Evolutionary conservation across 2,888 invertebrate species (phyloP).

Genomic region (Caenorhabditis uteleia): DNA sequence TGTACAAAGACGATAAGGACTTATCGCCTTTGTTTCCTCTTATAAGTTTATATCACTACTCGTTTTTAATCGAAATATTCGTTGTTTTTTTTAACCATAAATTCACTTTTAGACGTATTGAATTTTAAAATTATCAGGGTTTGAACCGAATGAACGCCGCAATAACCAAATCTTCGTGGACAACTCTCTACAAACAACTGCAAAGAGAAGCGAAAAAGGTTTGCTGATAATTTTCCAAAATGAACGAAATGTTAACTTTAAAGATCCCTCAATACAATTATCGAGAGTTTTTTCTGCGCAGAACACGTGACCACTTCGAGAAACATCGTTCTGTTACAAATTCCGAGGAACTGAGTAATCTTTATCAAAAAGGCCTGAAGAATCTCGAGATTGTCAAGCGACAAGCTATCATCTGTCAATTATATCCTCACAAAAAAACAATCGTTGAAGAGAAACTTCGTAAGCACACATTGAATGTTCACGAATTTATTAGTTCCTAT

Average conservation of each 20-base stretch:
- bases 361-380: slow-evolving; percentile 54
- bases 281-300: slow-evolving; percentile 64
- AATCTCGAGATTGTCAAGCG: slow-evolving; percentile 48
- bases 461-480: slow-evolving; percentile 1
- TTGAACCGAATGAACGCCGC: slow-evolving; percentile 35
- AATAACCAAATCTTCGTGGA: slow-evolving; percentile 55
- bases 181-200: slow-evolving; percentile 64
- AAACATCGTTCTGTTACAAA: slow-evolving; percentile 52
- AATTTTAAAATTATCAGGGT: slow-evolving; percentile 4
- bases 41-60: too few relatives aligned
- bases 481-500: not conserved
- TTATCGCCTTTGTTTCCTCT: too few relatives aligned
- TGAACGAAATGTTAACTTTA: slow-evolving; percentile 15
- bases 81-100: too few relatives aligned
- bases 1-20: too few relatives aligned
- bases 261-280: slow-evolving; percentile 68
- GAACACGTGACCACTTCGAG: slow-evolving; percentile 68
- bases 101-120: not conserved
- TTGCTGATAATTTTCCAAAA: slow-evolving; percentile 5
- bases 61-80: too few relatives aligned
- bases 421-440: slow-evolving; percentile 60
- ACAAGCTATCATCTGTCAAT: slow-evolving; percentile 47
- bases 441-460: slow-evolving; percentile 56
- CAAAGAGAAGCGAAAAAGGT: slow-evolving; percentile 62
- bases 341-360: slow-evolving; percentile 39